Evolutionary conservation across 2,888 invertebrate species (phyloP), one percentile per base, ranked within the genome.

Genomic region (Hydraecia micacea): DNA sequence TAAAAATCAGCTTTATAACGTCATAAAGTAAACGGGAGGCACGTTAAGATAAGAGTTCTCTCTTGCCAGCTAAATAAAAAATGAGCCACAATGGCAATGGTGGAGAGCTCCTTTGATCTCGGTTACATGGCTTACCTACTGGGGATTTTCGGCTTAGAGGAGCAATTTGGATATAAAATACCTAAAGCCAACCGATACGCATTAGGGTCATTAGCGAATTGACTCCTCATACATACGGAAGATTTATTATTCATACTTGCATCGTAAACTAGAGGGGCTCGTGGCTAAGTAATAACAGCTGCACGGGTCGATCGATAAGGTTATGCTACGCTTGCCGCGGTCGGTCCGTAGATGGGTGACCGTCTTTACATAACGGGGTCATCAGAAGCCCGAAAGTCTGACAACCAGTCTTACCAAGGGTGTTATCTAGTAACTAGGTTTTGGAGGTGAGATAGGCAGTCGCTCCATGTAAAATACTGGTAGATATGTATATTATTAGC

Each of bases 1-100:
- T 97, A 96, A 97, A 97, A 97, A 96, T 96, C 96, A 96, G 94
- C 96, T 96, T 97, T 96, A 97, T 96, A 94, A 95, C 96, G 92
- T 96, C 96, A 97, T 96, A 97, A 97, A 96, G 93, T 94, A 96
- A 91, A 91, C 92, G 91, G 93, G 92, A 91, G 91, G 89, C 89
- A 91, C 94, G 94, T 95, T 95, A 95, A 96, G 96, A 96, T 96
- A 96, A 97, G 95, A 96, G 94, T 93, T 92, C 93, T 87, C 89
- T 90, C 90, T 91, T 92, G 89, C 46, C 90, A 89, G 92, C 94
- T 97, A 96, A 97, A 97, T 97, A 97, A 97, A 96, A 96, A 96
- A 97, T 97, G 96, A 96, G 97, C 96, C 96, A 94, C 96, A 96
- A 95, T 96, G 94, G 96, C 96, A 96, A 96, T 95, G 95, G 95